Percentiles rank a stretch among this genome's conserved stretches.
These are phyloP conservation scores for Uropetala carovei DNA, from an alignment of 2,888 invertebrate genomes.

Conservation along the genomic window DNA sequence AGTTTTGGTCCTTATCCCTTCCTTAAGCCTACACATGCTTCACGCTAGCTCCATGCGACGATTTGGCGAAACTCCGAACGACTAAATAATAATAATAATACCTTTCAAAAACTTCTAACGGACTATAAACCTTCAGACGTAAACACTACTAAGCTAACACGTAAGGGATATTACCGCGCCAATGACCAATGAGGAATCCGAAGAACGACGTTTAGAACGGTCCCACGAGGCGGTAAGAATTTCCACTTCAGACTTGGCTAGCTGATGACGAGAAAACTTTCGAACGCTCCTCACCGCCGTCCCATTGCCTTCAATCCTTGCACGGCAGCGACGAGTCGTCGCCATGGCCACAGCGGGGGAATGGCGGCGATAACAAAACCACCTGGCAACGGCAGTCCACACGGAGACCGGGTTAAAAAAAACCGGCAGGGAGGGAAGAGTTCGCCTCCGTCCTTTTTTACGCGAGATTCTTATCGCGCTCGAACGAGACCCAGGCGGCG, in stretches of 20 bases:
- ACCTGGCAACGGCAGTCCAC: constrained; percentile 40
- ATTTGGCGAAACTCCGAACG: background rate
- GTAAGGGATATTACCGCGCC: too few relatives aligned
- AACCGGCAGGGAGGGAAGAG: background rate
- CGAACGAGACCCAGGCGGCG: background rate
- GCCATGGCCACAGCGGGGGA: constrained; percentile 2
- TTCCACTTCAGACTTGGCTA: too few relatives aligned
- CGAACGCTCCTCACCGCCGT: background rate
- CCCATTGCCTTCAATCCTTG: background rate
- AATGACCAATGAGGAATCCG: background rate
- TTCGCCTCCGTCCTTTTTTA: background rate
- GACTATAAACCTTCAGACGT: too few relatives aligned
- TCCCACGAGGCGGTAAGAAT: background rate
- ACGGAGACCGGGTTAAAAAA: constrained; percentile 1
- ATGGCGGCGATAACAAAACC: constrained; percentile 56
- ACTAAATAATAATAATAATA: background rate
- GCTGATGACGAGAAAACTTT: background rate
- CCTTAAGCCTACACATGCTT: constrained; percentile 8
- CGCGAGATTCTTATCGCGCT: background rate
- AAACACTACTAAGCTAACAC: too few relatives aligned
- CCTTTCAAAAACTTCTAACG: background rate
- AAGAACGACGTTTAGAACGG: background rate
- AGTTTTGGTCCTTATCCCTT: constrained; percentile 22
- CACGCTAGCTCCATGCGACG: background rate
- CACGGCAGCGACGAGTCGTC: constrained; percentile 15